Percentiles rank a stretch among this genome's conserved stretches.
Conservation (phyloP, 2,797 vertebrate genomes). For the Cirrhinus molitorella region DNA sequence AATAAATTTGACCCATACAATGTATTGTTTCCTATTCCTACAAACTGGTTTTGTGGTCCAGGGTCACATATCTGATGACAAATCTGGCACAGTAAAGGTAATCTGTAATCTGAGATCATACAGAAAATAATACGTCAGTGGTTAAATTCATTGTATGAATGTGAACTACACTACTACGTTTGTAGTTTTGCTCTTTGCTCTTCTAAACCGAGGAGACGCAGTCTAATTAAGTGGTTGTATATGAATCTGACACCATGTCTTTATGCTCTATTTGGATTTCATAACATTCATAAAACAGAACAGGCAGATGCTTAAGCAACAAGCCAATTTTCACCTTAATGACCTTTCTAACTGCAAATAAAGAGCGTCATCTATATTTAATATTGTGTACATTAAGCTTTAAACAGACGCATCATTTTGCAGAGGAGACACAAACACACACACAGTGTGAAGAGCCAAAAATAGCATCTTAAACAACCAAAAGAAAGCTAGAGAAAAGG, state of each 20-base stretch:
- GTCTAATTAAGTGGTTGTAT: conserved; percentile 15
- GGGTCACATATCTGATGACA: background rate
- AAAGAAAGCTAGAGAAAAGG: background rate
- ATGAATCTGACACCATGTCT: background rate
- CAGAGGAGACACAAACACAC: conserved; percentile 16
- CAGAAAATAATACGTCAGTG: background rate
- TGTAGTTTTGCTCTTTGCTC: conserved; percentile 1
- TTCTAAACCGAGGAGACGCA: background rate
- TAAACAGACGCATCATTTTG: conserved; percentile 50
- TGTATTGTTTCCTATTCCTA: too few relatives aligned
- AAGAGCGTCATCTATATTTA: conserved; percentile 52
- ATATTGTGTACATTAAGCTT: conserved; percentile 54
- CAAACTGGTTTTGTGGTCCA: too few relatives aligned
- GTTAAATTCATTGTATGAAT: background rate
- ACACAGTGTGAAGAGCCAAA: background rate
- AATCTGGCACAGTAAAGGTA: conserved; percentile 11
- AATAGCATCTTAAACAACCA: conserved; percentile 13
- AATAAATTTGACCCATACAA: too few relatives aligned
- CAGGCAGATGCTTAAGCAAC: background rate
- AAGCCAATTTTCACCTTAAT: background rate
- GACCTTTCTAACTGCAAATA: conserved; percentile 52
- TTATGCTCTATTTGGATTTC: background rate
- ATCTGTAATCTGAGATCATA: conserved; percentile 33
- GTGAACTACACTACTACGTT: background rate
- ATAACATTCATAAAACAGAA: conserved; percentile 4